Evolutionary conservation across 2,888 invertebrate genomes (phyloP).

Genomic region (Coelopa pilipes): DNA sequence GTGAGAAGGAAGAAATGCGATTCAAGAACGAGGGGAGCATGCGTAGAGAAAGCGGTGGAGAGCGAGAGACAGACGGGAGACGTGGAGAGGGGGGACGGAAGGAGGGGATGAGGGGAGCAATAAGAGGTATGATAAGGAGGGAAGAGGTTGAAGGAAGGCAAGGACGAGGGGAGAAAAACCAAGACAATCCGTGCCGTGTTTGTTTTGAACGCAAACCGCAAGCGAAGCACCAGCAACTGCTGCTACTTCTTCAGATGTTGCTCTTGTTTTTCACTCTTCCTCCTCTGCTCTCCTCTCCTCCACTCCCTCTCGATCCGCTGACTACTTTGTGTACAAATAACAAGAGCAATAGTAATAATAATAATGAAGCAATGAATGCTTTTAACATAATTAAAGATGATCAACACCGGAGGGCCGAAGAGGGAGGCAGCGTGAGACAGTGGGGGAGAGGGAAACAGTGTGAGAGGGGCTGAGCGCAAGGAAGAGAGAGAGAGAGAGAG

Average conservation of each 20-base stretch:
- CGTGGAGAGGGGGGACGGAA: no score
- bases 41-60: no score
- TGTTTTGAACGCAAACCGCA: neutral
- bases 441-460: neutral
- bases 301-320: neutral
- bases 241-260: neutral
- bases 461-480: neutral
- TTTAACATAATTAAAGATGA: constrained; percentile 29
- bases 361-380: constrained; percentile 20
- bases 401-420: constrained; percentile 2
- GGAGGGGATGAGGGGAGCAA: neutral
- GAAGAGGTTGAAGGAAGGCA: neutral
- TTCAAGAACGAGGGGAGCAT: no score
- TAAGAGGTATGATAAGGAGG: neutral
- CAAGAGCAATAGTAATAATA: neutral
- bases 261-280: neutral
- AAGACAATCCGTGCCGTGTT: neutral
- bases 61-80: no score
- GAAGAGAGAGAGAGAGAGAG: neutral
- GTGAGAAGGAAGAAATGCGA: no score
- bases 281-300: neutral
- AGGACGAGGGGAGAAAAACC: neutral
- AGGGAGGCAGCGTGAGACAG: neutral
- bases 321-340: constrained; percentile 10
- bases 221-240: neutral